Evolutionary conservation across 1,140 invertebrate genomes (phyloP).

Genomic region (Ips nitidus): DNA sequence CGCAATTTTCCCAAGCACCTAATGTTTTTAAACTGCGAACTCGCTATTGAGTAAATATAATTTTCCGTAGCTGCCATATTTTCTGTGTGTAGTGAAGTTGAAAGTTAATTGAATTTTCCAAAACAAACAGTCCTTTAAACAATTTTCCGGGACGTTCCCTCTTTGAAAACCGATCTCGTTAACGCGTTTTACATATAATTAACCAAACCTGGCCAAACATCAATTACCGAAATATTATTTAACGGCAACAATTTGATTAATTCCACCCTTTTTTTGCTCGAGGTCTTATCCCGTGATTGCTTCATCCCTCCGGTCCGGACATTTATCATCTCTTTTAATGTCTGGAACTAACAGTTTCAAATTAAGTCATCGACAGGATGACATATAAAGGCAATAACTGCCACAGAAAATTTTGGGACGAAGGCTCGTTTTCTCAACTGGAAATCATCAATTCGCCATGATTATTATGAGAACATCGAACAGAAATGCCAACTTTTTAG

Average conservation of each 20-base stretch:
- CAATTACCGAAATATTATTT: constrained; percentile 2
- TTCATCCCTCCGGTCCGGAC: background rate
- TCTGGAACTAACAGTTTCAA: constrained; percentile 25
- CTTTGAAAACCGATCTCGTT: constrained; percentile 9
- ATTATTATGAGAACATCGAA: constrained; percentile 8
- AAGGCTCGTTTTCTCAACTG: constrained; percentile 7
- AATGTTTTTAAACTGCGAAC: constrained; percentile 15
- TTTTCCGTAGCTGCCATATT: constrained; percentile 12
- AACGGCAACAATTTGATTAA: too few relatives aligned
- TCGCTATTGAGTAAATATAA: constrained; percentile 18
- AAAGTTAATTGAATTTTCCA: constrained; percentile 22
- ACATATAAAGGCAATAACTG: constrained; percentile 19
- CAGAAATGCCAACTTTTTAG: background rate
- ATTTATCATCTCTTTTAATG: constrained; percentile 7
- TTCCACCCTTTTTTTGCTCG: too few relatives aligned
- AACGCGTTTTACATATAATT: constrained; percentile 14
- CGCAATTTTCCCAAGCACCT: background rate
- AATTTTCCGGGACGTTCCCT: constrained; percentile 2
- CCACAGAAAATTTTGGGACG: constrained; percentile 6
- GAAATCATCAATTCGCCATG: constrained; percentile 15
- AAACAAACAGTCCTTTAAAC: constrained; percentile 12
- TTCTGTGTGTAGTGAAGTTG: constrained; percentile 19
- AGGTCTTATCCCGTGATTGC: too few relatives aligned
- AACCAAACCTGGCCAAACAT: constrained; percentile 12
- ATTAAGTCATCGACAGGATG: constrained; percentile 19